Base-by-base conservation (phyloP, 2,797 vertebrate species). In the Cyprinodon diabolis region DNA sequence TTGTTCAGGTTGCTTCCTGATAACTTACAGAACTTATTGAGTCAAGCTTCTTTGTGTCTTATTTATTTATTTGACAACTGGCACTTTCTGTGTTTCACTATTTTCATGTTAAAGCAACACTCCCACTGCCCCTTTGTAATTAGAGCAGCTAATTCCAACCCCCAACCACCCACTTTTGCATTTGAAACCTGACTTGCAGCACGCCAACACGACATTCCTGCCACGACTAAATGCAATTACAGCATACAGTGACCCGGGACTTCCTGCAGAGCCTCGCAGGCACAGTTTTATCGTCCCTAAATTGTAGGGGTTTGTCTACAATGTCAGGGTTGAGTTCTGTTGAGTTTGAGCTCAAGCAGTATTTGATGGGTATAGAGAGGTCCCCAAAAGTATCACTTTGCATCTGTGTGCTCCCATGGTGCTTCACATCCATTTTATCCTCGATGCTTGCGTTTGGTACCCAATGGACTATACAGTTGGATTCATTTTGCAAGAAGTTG, bases 101-200 rank as follows among this genome's bases (percentile, higher is more conserved):
- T 14, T 23, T 11, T 4, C 40, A 37, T 68, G 19, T 52, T 3
- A 17, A 14, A 21, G 12, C 21, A 40, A 2, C 56, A 25, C 63
- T 72, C 69, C 56, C 51, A 65, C 69, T 72, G 19, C 25, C 55
- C 72, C 19, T 35, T 79, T 71, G 30, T 80, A 72, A 75, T 74
- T 63, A 69, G 68, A 56, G 69, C 1, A 4, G 58, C 43, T 71
- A 40, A n/a, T 76, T 77, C 78, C 66, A 74, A 60, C 40, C 72
- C 47, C 67, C 1, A 45, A 66, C 71, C 78, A 78, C 77, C 83
- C 72, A 72, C 78, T 76, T 75, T 65, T 9, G 17, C 55, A 69
- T 52, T 51, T 58, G 60, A 78, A 71, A 51, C 48, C 40, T 10
- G 12, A 15, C 79, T 67, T 71, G 77, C 80, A 35, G 14, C 37